Evolutionary conservation across 2,797 vertebrate species (phyloP).

Genomic region (Mormyrops boulengeri): DNA sequence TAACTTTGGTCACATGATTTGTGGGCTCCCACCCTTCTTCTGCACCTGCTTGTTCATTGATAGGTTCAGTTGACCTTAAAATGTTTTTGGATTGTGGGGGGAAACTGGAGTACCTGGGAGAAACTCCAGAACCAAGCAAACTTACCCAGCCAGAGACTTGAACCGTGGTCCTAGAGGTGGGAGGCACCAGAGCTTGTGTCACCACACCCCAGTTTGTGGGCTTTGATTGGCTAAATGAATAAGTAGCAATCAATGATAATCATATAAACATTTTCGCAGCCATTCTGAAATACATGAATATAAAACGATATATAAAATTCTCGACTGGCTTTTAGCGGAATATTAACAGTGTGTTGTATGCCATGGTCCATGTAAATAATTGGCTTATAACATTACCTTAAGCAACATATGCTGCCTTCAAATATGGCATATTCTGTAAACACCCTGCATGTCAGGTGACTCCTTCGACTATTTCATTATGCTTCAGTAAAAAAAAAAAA

Average conservation of each 20-base stretch:
- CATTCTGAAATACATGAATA: neutral
- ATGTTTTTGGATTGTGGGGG: neutral
- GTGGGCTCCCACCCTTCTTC: neutral
- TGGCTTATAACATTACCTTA: neutral
- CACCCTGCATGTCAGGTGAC: neutral
- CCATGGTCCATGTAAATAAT: neutral
- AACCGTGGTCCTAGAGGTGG: neutral
- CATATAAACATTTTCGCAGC: neutral
- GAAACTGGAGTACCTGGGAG: neutral
- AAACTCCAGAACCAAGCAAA: neutral
- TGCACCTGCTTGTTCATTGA: neutral
- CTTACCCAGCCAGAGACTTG: neutral
- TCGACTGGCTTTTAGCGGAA: neutral
- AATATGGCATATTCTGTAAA: neutral
- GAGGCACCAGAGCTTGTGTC: neutral
- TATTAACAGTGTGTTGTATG: neutral
- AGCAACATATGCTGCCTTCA: neutral
- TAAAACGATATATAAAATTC: neutral
- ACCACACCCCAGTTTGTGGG: neutral
- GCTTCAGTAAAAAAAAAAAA: neutral
- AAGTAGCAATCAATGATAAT: neutral
- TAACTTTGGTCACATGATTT: neutral
- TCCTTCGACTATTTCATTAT: neutral
- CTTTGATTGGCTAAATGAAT: neutral
- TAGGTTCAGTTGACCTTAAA: neutral